Evolutionary conservation across 1,140 invertebrate species (phyloP).

Genomic region (Hycleus cichorii): DNA sequence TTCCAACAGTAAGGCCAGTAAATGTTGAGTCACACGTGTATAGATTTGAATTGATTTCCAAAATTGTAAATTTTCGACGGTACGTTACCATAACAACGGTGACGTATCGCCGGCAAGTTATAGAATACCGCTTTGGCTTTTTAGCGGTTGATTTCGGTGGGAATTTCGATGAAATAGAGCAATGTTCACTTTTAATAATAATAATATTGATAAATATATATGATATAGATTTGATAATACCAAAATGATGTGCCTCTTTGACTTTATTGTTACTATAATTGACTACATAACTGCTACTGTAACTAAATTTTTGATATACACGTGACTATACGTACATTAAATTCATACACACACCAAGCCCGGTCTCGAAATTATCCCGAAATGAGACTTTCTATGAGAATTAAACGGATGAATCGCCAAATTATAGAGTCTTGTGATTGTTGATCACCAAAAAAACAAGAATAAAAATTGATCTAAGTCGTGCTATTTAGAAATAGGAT

Average conservation of each 20-base stretch:
- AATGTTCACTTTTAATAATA: conserved; percentile 19
- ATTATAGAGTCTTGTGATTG: too few relatives aligned
- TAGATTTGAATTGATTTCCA: too few relatives aligned
- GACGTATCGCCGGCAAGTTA: neutral
- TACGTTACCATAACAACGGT: too few relatives aligned
- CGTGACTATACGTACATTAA: conserved; percentile 16
- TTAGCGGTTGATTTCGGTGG: neutral
- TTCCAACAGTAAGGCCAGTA: neutral
- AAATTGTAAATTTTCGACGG: too few relatives aligned
- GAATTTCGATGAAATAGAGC: conserved; percentile 11
- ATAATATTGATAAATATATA: conserved; percentile 19
- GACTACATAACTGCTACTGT: too few relatives aligned
- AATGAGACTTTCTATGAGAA: too few relatives aligned
- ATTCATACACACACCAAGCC: conserved; percentile 23
- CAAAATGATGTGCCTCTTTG: conserved; percentile 39
- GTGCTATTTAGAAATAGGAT: too few relatives aligned
- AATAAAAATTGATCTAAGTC: too few relatives aligned
- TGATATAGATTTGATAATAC: conserved; percentile 36
- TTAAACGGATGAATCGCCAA: too few relatives aligned
- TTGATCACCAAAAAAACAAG: too few relatives aligned
- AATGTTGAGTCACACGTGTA: neutral
- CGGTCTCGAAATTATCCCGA: conserved; percentile 22
- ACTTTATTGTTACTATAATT: neutral
- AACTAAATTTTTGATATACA: conserved; percentile 16
- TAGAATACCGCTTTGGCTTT: neutral